These are phyloP conservation scores for Tribolium madens DNA, from an alignment of 1,140 invertebrate genomes.

Conservation along the genomic window DNA sequence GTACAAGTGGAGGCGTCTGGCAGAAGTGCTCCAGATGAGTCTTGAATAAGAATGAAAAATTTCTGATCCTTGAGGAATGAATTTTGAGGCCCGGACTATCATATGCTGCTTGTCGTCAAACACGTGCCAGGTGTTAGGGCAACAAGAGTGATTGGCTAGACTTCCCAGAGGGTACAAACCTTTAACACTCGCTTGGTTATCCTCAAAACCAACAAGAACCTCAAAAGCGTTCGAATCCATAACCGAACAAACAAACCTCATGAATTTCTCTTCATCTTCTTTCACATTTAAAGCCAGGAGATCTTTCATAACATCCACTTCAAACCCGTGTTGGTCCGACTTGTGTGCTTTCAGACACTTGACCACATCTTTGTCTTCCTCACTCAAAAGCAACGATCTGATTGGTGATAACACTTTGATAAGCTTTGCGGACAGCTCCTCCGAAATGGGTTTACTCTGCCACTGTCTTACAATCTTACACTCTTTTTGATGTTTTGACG, in stretches of 20 bases:
- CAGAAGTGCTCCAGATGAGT: conserved; percentile 78
- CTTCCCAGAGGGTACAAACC: conserved; percentile 80
- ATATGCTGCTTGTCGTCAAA: conserved; percentile 73
- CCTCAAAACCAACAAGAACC: conserved; percentile 68
- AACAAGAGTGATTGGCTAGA: conserved; percentile 81
- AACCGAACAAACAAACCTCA: conserved; percentile 72
- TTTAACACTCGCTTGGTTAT: conserved; percentile 68
- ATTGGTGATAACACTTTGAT: conserved; percentile 72
- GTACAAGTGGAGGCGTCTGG: conserved; percentile 74
- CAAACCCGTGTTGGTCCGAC: conserved; percentile 68
- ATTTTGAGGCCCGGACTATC: conserved; percentile 72
- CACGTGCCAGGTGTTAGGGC: conserved; percentile 78
- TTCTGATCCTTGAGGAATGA: conserved; percentile 75
- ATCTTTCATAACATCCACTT: conserved; percentile 71
- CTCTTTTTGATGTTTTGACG: conserved; percentile 69
- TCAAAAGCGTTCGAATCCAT: conserved; percentile 84
- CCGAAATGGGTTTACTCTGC: conserved; percentile 65
- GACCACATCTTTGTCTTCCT: conserved; percentile 69
- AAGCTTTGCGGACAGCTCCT: conserved; percentile 67
- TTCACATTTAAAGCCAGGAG: conserved; percentile 69
- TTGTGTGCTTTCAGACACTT: conserved; percentile 70
- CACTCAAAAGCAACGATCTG: conserved; percentile 70
- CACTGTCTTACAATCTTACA: conserved; percentile 71
- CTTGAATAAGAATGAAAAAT: conserved; percentile 81
- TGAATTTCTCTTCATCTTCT: conserved; percentile 72